Evolutionary conservation across 2,113 vertebrate species (phyloP).

Genomic region (Mus spicilegus): DNA sequence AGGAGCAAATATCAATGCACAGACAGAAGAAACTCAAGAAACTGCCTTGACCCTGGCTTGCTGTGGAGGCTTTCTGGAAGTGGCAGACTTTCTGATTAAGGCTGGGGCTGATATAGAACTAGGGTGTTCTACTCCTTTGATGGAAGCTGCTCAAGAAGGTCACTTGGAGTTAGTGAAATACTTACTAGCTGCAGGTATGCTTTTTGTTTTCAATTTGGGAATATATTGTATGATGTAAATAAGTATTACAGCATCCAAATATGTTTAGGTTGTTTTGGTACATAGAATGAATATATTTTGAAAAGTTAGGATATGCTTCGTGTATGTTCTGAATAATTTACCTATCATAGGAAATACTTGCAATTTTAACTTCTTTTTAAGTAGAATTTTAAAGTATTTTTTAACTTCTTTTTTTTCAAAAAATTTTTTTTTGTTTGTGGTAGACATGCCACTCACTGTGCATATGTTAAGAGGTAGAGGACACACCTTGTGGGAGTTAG

Average conservation of each 20-base stretch:
- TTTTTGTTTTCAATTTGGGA: conserved; percentile 47
- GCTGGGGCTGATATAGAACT: conserved; percentile 98
- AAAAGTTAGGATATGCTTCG: background rate
- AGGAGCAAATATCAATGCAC: conserved; percentile 99
- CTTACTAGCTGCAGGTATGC: conserved; percentile 95
- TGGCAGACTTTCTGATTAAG: conserved; percentile 98
- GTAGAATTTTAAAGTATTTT: too few species aligned
- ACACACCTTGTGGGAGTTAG: background rate
- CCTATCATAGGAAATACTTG: background rate
- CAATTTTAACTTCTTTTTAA: background rate
- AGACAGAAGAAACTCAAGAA: conserved; percentile 99
- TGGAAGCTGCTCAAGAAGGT: conserved; percentile 99
- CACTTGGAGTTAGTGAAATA: conserved; percentile 99
- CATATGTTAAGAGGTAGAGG: background rate
- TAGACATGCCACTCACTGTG: background rate
- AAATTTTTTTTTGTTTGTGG: background rate
- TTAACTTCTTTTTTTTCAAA: too few species aligned
- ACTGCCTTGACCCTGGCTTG: conserved; percentile 97
- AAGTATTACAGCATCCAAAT: conserved; percentile 19
- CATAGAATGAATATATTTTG: conserved; percentile 5
- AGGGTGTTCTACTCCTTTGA: conserved; percentile 98
- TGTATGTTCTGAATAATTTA: conserved; percentile 31
- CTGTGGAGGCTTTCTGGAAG: conserved; percentile 98
- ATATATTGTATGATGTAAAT: conserved; percentile 28
- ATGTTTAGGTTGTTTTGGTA: background rate